phyloP scores from a whole-genome alignment of 2,888 invertebrate species.

The Drosophila tripunctata region DNA sequence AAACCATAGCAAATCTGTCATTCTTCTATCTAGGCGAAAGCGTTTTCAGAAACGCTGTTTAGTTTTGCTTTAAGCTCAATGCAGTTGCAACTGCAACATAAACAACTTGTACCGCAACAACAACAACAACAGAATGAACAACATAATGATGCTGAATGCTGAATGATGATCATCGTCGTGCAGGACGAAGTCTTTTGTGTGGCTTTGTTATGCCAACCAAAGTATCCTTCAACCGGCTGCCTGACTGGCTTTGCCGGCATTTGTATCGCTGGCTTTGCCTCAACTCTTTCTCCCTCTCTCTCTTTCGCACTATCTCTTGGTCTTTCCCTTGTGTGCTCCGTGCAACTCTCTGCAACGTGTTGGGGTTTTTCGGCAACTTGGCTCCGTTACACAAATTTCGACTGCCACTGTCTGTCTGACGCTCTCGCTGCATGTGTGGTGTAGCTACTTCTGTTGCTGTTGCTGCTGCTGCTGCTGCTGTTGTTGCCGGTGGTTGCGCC shows the following conservation, averaged over 20 bases:
- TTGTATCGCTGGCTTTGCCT: constrained; percentile 42
- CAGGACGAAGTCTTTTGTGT: constrained; percentile 66
- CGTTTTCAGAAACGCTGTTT: constrained; percentile 12
- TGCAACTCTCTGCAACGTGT: neutral
- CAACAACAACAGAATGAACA: constrained; percentile 8
- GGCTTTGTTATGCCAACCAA: constrained; percentile 71
- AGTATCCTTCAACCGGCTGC: constrained; percentile 58
- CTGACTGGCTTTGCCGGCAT: constrained; percentile 50
- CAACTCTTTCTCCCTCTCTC: constrained; percentile 7
- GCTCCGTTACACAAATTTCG: constrained; percentile 66
- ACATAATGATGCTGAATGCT: constrained; percentile 8
- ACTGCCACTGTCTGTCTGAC: constrained; percentile 26
- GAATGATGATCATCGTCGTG: constrained; percentile 2
- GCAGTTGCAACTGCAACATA: constrained; percentile 16
- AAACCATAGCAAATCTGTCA: neutral
- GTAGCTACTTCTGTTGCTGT: constrained; percentile 11
- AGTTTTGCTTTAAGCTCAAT: constrained; percentile 16
- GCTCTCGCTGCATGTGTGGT: constrained; percentile 47
- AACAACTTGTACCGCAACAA: constrained; percentile 7
- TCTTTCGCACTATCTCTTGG: constrained; percentile 6
- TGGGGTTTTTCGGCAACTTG: constrained; percentile 42
- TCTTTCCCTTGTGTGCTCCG: neutral
- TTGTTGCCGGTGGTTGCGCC: constrained; percentile 66
- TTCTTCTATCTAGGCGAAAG: constrained; percentile 14
- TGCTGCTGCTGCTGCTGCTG: constrained; percentile 25